phyloP scores from a whole-genome alignment of 1,140 invertebrate species.

The Mylabris phalerata region DNA sequence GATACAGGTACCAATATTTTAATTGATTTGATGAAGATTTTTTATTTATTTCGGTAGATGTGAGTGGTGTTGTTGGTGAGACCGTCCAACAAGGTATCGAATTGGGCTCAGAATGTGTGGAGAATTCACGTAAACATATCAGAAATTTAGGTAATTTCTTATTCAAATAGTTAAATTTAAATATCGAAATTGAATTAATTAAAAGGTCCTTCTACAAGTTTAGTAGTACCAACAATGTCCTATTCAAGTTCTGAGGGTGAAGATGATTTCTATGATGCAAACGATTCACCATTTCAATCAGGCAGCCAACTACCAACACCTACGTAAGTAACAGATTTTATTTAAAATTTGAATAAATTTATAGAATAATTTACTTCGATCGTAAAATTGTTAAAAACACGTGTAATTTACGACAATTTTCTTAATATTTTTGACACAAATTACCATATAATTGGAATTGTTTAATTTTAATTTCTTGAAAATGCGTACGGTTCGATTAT shows the following conservation, averaged over 20 bases:
- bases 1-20: slow-evolving; percentile 14
- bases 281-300: slow-evolving; percentile 62
- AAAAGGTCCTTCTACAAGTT: slow-evolving; percentile 45
- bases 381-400: neutral
- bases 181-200: neutral
- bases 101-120: slow-evolving; percentile 55
- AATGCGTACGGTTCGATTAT: too few species aligned
- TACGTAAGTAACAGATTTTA: slow-evolving; percentile 36
- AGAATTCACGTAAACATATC: slow-evolving; percentile 35
- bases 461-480: too few species aligned
- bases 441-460: too few species aligned
- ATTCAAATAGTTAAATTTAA: neutral
- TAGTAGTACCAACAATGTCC: slow-evolving; percentile 78
- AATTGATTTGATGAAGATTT: neutral
- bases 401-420: neutral
- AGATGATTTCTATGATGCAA: slow-evolving; percentile 93
- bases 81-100: slow-evolving; percentile 52
- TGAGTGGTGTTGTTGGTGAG: slow-evolving; percentile 9
- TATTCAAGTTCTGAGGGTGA: slow-evolving; percentile 96
- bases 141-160: slow-evolving; percentile 27
- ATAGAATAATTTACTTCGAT: neutral
- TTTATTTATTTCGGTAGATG: neutral
- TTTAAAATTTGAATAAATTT: neutral
- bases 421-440: too few species aligned
- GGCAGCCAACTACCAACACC: slow-evolving; percentile 44